phyloP scores from a whole-genome alignment of 2,888 invertebrate species.

The Aethes cnicana region DNA sequence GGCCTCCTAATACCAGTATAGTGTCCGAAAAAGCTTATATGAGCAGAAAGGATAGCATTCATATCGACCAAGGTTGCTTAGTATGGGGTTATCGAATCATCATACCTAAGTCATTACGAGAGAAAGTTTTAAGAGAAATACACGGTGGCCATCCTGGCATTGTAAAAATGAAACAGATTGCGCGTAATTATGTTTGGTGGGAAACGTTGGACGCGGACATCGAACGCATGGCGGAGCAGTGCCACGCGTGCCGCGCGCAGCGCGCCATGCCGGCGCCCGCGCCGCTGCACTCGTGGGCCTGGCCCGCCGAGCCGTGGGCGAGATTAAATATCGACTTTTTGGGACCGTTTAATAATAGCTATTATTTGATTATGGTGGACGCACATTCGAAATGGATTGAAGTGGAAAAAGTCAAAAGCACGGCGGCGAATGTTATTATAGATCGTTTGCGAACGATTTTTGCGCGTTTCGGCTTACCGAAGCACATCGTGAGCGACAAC shows the following conservation, averaged over 20 bases:
- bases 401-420: not conserved
- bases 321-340: slow-evolving; percentile 19
- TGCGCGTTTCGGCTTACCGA: slow-evolving; percentile 5
- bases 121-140: slow-evolving; percentile 8
- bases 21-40: not conserved
- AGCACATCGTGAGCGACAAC: not conserved
- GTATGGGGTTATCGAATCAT: slow-evolving; percentile 18
- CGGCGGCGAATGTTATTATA: not conserved
- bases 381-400: slow-evolving; percentile 15
- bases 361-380: slow-evolving; percentile 2
- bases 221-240: not conserved
- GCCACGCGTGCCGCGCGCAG: not conserved
- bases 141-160: slow-evolving; percentile 23
- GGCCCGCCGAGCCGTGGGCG: slow-evolving; percentile 5
- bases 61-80: slow-evolving; percentile 20
- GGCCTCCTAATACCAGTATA: not conserved
- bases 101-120: not conserved
- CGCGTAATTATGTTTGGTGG: slow-evolving; percentile 10
- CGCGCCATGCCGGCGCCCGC: slow-evolving; percentile 1
- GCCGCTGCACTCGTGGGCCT: not conserved
- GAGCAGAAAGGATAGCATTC: not conserved
- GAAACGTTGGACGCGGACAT: slow-evolving; percentile 12
- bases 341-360: not conserved
- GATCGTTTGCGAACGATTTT: not conserved
- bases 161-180: slow-evolving; percentile 11